A percentile compares a stretch with the other conserved stretches of the same genome.
Evolutionary conservation across 2,797 vertebrate species (phyloP).

Genomic region (Macrochelys suwanniensis): DNA sequence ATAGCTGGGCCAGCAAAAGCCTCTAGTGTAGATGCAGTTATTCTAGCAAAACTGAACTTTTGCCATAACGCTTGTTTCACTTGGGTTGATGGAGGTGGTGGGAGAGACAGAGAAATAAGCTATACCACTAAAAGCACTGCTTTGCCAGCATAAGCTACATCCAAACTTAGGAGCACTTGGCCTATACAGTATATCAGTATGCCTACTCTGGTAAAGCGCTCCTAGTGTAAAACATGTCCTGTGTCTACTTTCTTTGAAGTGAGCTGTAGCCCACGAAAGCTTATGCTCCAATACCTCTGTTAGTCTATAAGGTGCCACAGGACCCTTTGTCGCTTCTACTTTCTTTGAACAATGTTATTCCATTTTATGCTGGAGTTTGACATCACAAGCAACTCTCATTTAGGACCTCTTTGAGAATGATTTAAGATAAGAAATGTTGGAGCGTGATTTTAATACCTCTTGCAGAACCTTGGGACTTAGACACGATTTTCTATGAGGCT

Average conservation of each 20-base stretch:
- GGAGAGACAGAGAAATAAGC: background rate
- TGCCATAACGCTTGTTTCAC: background rate
- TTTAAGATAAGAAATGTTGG: constrained; percentile 25
- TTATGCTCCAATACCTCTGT: no score
- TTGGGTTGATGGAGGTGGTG: background rate
- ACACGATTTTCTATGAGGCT: constrained; percentile 42
- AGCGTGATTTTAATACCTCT: constrained; percentile 54
- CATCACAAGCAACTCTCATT: constrained; percentile 1
- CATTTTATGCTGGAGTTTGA: background rate
- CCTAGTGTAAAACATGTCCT: background rate
- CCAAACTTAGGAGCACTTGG: background rate
- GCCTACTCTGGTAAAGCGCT: background rate
- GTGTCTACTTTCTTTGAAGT: background rate
- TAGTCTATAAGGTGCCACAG: no score
- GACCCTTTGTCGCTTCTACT: background rate
- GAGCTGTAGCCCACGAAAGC: no score
- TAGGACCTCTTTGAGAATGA: constrained; percentile 50
- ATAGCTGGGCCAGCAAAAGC: no score
- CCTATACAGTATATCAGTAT: background rate
- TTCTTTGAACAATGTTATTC: constrained; percentile 6
- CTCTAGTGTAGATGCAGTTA: no score
- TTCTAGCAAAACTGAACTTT: no score
- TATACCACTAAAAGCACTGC: background rate
- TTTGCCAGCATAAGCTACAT: background rate
- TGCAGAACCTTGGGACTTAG: constrained; percentile 47